Evolutionary conservation across 2,888 invertebrate genomes (phyloP), one percentile per base, ranked within the genome.

Genomic region (Cephalotes varians): DNA sequence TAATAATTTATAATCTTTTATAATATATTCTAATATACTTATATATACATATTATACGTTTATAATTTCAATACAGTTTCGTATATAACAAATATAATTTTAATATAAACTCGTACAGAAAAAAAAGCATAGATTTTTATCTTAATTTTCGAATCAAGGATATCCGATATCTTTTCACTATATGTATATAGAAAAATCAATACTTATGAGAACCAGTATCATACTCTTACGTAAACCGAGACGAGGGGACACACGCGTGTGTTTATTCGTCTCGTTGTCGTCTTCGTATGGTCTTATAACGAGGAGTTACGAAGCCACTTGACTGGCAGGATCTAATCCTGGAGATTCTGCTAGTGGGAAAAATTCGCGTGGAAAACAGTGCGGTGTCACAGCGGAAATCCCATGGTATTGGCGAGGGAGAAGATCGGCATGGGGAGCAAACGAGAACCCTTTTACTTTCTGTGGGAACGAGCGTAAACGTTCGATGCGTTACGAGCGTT

Each of bases 251-350:
- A 34, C 58, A 34, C 51, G 49, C 65, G 37, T n/a, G 56, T 79
- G 62, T 54, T 79, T 65, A 65, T 65, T 65, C 28, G 64, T 65
- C 44, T 65, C 64, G 28, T 65, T 15, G 44, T 65, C 40, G 18
- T 44, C 5, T 65, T 44, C 21, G 58, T 79, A 51, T 54, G 60
- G 72, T 44, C 79, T 76, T 80, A 69, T 81, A 79, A 71, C 65
- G 51, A 56, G 49, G 64, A 84, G 65, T 47, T 69, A 81, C 81
- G 73, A 73, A 76, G 82, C 67, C 71, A 84, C 85, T 86, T 86
- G 84, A 80, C 86, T 84, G 73, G 62, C 69, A 65, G 62, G 72
- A 77, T 58, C 51, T 47, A 84, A 77, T 76, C 56, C 60, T 49
- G 60, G 44, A 71, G 56, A 18, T 15, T 65, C 44, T 56, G 54